Conservation (phyloP, 1,140 invertebrate genomes). For the Euwallacea fornicatus region DNA sequence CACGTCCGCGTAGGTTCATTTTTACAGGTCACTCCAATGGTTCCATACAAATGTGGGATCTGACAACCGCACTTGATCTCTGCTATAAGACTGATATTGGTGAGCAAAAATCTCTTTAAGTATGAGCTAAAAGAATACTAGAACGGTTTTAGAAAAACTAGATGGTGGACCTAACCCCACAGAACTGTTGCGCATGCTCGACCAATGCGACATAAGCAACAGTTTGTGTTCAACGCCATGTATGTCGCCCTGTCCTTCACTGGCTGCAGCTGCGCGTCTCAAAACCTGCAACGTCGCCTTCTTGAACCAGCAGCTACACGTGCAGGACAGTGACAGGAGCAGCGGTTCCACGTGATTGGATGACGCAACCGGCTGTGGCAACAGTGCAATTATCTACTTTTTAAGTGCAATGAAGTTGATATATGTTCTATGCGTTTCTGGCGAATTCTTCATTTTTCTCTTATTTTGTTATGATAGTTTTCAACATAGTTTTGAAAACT, state of each 20-base stretch:
- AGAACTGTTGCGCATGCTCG: slow-evolving; percentile 86
- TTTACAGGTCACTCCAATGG: slow-evolving; percentile 95
- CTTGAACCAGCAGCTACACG: slow-evolving; percentile 65
- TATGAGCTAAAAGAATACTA: not conserved
- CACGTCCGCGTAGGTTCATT: slow-evolving; percentile 85
- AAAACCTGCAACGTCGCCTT: slow-evolving; percentile 76
- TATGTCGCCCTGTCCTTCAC: slow-evolving; percentile 77
- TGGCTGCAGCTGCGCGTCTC: slow-evolving; percentile 63
- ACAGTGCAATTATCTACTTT: too few relatives aligned
- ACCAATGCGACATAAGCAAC: slow-evolving; percentile 90
- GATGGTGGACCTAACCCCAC: slow-evolving; percentile 86
- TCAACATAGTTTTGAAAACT: too few relatives aligned
- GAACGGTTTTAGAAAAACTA: slow-evolving; percentile 51
- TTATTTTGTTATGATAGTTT: too few relatives aligned
- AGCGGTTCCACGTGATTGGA: slow-evolving; percentile 24
- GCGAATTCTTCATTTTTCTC: too few relatives aligned
- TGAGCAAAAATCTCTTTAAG: slow-evolving; percentile 46
- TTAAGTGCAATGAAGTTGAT: too few relatives aligned
- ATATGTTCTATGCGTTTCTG: too few relatives aligned
- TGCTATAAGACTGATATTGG: slow-evolving; percentile 67
- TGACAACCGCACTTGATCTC: slow-evolving; percentile 91
- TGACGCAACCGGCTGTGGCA: too few relatives aligned
- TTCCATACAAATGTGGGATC: slow-evolving; percentile 97
- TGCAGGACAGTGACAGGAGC: slow-evolving; percentile 45
- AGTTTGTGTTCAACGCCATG: slow-evolving; percentile 82